Conservation (phyloP, 37 sponge, comb jelly and placozoan species). For the Halisarca cf. caerulea region DNA sequence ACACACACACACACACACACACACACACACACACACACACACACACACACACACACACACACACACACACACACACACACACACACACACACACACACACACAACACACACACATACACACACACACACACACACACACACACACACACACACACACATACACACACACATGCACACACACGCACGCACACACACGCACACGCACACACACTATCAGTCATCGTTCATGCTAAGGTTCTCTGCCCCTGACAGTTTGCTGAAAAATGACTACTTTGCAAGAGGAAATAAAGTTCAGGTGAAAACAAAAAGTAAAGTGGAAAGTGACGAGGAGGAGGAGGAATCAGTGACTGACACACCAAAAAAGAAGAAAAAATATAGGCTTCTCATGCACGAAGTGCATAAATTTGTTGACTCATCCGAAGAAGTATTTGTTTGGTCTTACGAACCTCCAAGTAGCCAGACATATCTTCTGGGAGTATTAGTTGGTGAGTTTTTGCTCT, state of each 20-base stretch:
- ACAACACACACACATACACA: too few species aligned
- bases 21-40: too few species aligned
- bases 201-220: background rate
- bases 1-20: too few species aligned
- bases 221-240: background rate
- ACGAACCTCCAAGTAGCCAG: conserved; percentile 51
- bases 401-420: conserved; percentile 42
- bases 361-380: conserved; percentile 50
- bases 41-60: too few species aligned
- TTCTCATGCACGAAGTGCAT: conserved; percentile 50
- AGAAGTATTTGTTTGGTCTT: conserved; percentile 67
- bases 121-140: too few species aligned
- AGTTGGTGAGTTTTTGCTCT: conserved; percentile 45
- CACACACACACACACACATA: conserved; percentile 26
- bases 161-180: background rate
- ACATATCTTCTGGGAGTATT: conserved; percentile 52
- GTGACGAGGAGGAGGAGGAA: background rate
- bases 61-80: too few species aligned
- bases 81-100: too few species aligned
- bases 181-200: background rate
- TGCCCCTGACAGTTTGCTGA: background rate
- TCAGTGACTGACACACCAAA: conserved; percentile 45
- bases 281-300: conserved; percentile 52
- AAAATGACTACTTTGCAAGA: conserved; percentile 42
- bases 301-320: background rate